Percentiles rank a stretch among this genome's conserved stretches.
Conservation (phyloP, 2,888 invertebrate genomes). For the Drosophila ustulata region DNA sequence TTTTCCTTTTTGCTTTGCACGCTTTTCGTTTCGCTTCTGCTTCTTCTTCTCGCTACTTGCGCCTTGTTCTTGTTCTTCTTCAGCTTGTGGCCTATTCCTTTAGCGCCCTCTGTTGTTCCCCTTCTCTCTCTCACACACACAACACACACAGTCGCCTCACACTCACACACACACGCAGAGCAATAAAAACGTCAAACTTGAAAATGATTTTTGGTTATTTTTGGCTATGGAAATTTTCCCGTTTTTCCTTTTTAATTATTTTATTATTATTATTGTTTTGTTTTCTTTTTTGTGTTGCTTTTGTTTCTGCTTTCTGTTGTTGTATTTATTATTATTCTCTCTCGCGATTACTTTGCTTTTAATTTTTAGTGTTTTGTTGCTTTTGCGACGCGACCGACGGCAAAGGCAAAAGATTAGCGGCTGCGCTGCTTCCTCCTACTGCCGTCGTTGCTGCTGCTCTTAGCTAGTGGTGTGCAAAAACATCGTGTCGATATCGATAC, state of each 20-base stretch:
- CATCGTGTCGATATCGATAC: not conserved
- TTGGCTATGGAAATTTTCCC: slow-evolving; percentile 70
- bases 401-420: slow-evolving; percentile 46
- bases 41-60: slow-evolving; percentile 44
- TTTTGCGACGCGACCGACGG: slow-evolving; percentile 60
- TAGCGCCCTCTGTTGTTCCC: slow-evolving; percentile 33
- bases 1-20: slow-evolving; percentile 60
- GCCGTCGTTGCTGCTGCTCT: slow-evolving; percentile 51
- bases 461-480: slow-evolving; percentile 1
- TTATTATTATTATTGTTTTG: slow-evolving; percentile 16
- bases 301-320: slow-evolving; percentile 30
- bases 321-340: slow-evolving; percentile 33
- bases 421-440: slow-evolving; percentile 37
- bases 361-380: slow-evolving; percentile 40
- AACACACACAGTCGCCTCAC: slow-evolving; percentile 47
- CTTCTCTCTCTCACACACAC: slow-evolving; percentile 57
- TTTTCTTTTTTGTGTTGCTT: not conserved
- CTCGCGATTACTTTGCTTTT: slow-evolving; percentile 28
- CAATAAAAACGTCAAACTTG: slow-evolving; percentile 65
- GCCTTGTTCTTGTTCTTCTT: slow-evolving; percentile 55
- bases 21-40: slow-evolving; percentile 52
- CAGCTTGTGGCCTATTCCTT: slow-evolving; percentile 62
- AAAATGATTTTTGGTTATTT: slow-evolving; percentile 66
- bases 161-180: slow-evolving; percentile 13
- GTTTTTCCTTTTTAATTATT: slow-evolving; percentile 24